These are phyloP conservation scores for Diadromus collaris DNA, from an alignment of 2,888 invertebrate species.

Conservation along the genomic window DNA sequence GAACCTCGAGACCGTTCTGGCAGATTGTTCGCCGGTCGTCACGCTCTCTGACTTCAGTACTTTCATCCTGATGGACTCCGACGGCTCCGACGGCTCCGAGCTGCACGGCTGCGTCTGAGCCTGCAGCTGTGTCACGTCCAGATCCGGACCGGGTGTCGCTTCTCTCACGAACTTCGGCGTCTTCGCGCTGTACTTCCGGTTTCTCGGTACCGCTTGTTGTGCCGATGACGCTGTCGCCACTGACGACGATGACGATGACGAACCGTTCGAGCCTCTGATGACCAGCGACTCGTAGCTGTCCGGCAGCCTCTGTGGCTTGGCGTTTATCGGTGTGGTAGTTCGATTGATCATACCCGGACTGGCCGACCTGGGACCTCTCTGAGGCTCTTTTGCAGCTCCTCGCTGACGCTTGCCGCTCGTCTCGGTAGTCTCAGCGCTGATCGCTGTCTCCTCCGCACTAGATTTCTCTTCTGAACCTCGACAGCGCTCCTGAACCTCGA, in stretches of 20 bases:
- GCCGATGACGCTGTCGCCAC: neutral
- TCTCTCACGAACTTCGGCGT: slow-evolving; percentile 73
- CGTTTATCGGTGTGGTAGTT: slow-evolving; percentile 63
- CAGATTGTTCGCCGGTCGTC: neutral
- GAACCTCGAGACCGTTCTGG: slow-evolving; percentile 19
- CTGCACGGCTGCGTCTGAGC: slow-evolving; percentile 23
- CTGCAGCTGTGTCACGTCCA: slow-evolving; percentile 56
- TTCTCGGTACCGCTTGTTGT: slow-evolving; percentile 54
- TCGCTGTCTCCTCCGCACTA: neutral
- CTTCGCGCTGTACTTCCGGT: slow-evolving; percentile 72
- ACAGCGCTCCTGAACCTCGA: slow-evolving; percentile 1
- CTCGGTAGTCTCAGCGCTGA: neutral
- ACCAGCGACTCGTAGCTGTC: slow-evolving; percentile 67
- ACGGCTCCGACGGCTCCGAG: slow-evolving; percentile 7
- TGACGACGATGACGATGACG: slow-evolving; percentile 19
- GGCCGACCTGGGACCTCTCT: slow-evolving; percentile 55
- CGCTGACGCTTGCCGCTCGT: slow-evolving; percentile 11
- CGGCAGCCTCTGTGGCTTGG: slow-evolving; percentile 68
- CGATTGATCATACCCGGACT: slow-evolving; percentile 64
- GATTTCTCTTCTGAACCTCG: neutral
- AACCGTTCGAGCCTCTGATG: slow-evolving; percentile 34
- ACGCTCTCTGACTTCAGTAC: neutral
- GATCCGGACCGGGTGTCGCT: slow-evolving; percentile 74
- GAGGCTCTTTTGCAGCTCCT: slow-evolving; percentile 36
- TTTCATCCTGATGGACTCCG: slow-evolving; percentile 15